Evolutionary conservation across 2,888 invertebrate species (phyloP).

Genomic region (Caenorhabditis panamensis): DNA sequence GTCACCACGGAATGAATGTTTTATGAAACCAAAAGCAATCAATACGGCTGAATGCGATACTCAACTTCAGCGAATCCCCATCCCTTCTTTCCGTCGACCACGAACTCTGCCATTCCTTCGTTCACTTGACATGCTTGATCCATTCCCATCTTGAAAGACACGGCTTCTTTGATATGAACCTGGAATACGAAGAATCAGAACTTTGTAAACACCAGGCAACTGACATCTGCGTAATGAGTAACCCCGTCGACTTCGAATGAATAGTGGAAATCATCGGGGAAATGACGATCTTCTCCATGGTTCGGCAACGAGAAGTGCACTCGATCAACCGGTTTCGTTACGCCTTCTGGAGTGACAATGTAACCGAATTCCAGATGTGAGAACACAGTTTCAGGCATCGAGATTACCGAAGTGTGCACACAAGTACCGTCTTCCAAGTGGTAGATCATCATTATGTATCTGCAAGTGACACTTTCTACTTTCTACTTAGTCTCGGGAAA

Average conservation of each 20-base stretch:
- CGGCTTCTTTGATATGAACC: slow-evolving; percentile 66
- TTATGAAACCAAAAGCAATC: slow-evolving; percentile 6
- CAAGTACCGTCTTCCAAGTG: slow-evolving; percentile 87
- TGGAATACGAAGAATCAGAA: background rate
- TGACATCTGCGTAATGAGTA: slow-evolving; percentile 64
- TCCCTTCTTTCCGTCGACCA: slow-evolving; percentile 85
- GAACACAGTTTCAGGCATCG: slow-evolving; percentile 86
- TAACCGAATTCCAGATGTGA: slow-evolving; percentile 85
- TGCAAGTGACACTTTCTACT: slow-evolving; percentile 36
- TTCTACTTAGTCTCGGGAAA: no score
- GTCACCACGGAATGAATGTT: slow-evolving; percentile 19
- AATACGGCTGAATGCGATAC: slow-evolving; percentile 82
- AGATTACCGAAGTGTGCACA: slow-evolving; percentile 87
- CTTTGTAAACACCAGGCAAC: background rate
- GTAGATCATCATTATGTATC: slow-evolving; percentile 87
- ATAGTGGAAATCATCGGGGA: slow-evolving; percentile 76
- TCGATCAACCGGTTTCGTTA: slow-evolving; percentile 72
- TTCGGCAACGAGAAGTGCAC: slow-evolving; percentile 73
- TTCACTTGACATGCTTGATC: slow-evolving; percentile 73
- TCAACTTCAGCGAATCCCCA: slow-evolving; percentile 86
- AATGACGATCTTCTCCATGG: slow-evolving; percentile 75
- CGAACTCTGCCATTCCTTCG: slow-evolving; percentile 84
- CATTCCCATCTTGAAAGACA: slow-evolving; percentile 77
- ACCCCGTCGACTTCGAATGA: slow-evolving; percentile 70
- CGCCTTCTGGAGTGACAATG: slow-evolving; percentile 71